Base-by-base conservation (phyloP, 2,888 invertebrate species). In the Colostygia pectinataria region DNA sequence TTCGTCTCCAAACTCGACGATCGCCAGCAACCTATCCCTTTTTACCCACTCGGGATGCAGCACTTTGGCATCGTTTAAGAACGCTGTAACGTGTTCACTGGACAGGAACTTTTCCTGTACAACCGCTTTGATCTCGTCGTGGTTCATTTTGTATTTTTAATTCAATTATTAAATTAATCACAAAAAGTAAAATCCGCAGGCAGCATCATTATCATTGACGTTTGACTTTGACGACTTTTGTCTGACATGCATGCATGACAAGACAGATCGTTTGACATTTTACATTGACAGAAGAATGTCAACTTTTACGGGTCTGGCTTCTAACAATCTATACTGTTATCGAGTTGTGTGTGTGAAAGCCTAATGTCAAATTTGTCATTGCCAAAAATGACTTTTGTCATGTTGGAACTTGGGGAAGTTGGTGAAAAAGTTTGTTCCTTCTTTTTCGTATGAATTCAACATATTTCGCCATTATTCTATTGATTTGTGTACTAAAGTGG, bases 1-100 rank as follows among this genome's bases (percentile, higher is more conserved):
- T 77, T 90, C 90, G 55, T 89, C 89, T 54, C 87, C 88, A 66
- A 85, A 88, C 64, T 90, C 88, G 13, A 90, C 90, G 43, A 91
- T 85, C 15, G 87, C 84, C 48, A 91, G 62, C 41, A 91, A 74
- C 57, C 91, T 75, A 63, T 91, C 90, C 60, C 79, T 87, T 63
- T 85, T 85, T 24, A 85, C 77, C 82, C 84, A 85, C 62, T 91
- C 87, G 40, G 90, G 80, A 68, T 84, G 85, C 43, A 91, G 73
- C 54, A 91, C 81, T 76, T 87, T 89, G 24, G 89, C 89, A 55
- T 90, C 88, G 57, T 77, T 80, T 36, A 90, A 67, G 55, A 90
- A 83, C 15, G 89, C 87, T 27, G 88, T 84, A 13, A 90, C 90
- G 52, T 74, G 74, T 64, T 91, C 91, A 62, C 88, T 90, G 13